These are phyloP conservation scores for Heliconius himera DNA, from an alignment of 1,140 invertebrate genomes.

Conservation along the genomic window DNA sequence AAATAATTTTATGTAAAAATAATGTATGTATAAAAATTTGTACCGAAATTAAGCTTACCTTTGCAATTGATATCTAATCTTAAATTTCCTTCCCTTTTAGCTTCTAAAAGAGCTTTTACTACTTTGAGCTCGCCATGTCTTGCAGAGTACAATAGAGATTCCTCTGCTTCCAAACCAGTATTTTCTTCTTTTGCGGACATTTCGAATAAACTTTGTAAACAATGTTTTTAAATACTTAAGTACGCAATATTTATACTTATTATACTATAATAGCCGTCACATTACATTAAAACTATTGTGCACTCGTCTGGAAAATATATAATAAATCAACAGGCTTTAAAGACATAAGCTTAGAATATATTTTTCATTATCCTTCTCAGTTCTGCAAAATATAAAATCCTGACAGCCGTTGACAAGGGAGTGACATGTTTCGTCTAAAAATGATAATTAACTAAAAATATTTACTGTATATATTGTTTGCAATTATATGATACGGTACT, in stretches of 20 bases:
- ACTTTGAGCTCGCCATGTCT: slow-evolving; percentile 74
- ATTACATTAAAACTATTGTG: slow-evolving; percentile 26
- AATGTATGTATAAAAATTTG: not conserved
- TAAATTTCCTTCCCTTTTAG: slow-evolving; percentile 64
- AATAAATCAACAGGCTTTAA: slow-evolving; percentile 7
- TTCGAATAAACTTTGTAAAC: slow-evolving; percentile 24
- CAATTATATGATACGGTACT: too few species aligned
- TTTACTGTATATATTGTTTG: too few species aligned
- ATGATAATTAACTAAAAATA: not conserved
- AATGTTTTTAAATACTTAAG: slow-evolving; percentile 17
- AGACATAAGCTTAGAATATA: not conserved
- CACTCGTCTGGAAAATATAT: slow-evolving; percentile 28
- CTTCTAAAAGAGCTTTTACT: slow-evolving; percentile 71
- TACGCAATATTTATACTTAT: slow-evolving; percentile 1
- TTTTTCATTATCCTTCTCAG: not conserved
- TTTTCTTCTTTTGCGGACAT: slow-evolving; percentile 57
- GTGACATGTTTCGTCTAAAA: not conserved
- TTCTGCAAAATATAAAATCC: slow-evolving; percentile 16
- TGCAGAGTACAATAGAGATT: slow-evolving; percentile 75
- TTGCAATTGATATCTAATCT: slow-evolving; percentile 78
- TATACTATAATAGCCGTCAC: slow-evolving; percentile 21
- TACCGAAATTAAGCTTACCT: slow-evolving; percentile 54
- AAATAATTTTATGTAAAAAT: not conserved
- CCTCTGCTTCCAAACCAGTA: slow-evolving; percentile 63
- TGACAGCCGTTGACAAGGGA: slow-evolving; percentile 6